A percentile compares a stretch with the other conserved stretches of the same genome.
phyloP scores from a whole-genome alignment of 2,888 invertebrate species.

The Panopea generosa region DNA sequence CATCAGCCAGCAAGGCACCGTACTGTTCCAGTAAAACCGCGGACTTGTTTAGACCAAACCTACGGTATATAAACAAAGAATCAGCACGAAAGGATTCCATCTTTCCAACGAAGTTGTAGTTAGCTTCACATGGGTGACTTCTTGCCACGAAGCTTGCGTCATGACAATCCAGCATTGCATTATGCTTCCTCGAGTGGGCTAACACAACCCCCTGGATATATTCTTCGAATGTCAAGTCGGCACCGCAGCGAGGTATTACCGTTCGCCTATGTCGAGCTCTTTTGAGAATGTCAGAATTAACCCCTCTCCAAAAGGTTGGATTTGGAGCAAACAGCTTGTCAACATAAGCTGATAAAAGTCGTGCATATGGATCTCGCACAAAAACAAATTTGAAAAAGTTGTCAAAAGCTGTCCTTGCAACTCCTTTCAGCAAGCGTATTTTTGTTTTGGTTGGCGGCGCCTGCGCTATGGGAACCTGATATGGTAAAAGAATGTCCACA shows the following conservation, averaged over 20 bases:
- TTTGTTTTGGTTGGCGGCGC: constrained; percentile 46
- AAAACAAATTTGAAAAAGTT: constrained; percentile 62
- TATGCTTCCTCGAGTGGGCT: constrained; percentile 30
- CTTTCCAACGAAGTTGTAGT: constrained; percentile 68
- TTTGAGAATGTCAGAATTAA: constrained; percentile 30
- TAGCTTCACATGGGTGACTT: constrained; percentile 61
- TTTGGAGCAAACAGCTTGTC: constrained; percentile 73
- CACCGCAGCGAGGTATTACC: constrained; percentile 53
- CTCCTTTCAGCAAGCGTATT: constrained; percentile 5
- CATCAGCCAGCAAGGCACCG: constrained; percentile 37
- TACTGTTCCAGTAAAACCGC: constrained; percentile 10
- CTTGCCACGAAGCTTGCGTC: constrained; percentile 59
- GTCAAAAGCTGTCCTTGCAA: neutral
- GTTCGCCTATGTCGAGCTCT: constrained; percentile 19
- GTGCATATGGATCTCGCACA: constrained; percentile 69
- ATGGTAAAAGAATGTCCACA: constrained; percentile 32
- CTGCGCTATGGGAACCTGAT: constrained; percentile 40
- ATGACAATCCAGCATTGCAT: constrained; percentile 57
- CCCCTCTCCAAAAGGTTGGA: constrained; percentile 51
- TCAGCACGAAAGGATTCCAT: constrained; percentile 67
- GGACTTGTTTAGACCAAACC: constrained; percentile 40
- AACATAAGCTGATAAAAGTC: constrained; percentile 69
- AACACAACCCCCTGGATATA: constrained; percentile 61
- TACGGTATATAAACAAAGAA: constrained; percentile 29
- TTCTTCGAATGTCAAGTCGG: constrained; percentile 69